Evolutionary conservation across 2,113 vertebrate species (phyloP).

Genomic region (Varanus salvator): DNA sequence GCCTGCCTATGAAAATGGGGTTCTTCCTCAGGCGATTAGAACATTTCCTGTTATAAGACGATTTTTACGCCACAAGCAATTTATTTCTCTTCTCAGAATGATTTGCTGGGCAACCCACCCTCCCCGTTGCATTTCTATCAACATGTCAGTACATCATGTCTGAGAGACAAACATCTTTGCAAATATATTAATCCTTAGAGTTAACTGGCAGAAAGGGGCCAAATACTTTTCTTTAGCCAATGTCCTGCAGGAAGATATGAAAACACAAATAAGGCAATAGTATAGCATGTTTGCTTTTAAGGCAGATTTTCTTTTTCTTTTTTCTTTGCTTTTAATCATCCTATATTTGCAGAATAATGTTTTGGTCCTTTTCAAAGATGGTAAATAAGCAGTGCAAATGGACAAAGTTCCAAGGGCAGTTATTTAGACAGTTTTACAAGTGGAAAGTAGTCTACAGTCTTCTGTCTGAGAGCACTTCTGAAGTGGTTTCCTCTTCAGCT

Average conservation of each 20-base stretch:
- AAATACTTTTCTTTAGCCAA: neutral
- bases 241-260: neutral
- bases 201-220: neutral
- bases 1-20: neutral
- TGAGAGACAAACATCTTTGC: neutral
- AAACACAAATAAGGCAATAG: neutral
- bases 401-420: neutral
- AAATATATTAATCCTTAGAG: neutral
- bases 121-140: neutral
- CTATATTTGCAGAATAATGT: neutral
- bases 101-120: neutral
- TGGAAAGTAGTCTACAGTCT: neutral
- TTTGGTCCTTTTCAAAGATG: conserved; percentile 4
- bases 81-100: conserved; percentile 23
- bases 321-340: neutral
- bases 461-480: neutral
- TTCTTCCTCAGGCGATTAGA: neutral
- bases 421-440: neutral
- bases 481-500: neutral
- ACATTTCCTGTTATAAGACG: neutral
- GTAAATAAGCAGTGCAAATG: neutral
- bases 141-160: neutral
- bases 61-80: conserved; percentile 3
- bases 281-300: neutral
- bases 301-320: too few relatives aligned